Evolutionary conservation across 2,888 invertebrate genomes (phyloP).

Genomic region (Stenoptilia bipunctidactyla): DNA sequence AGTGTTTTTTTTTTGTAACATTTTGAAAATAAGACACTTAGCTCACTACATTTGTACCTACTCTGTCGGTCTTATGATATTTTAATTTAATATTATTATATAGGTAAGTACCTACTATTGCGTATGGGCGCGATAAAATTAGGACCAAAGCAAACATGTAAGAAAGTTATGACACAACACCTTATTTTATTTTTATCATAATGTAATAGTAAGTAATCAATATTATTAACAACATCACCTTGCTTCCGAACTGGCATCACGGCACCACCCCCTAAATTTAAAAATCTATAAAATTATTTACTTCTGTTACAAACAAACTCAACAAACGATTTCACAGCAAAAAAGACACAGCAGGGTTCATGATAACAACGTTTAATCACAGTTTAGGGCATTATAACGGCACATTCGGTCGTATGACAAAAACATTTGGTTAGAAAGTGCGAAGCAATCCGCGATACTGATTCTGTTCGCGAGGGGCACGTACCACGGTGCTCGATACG

Average conservation of each 20-base stretch:
- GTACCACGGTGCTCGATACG: slow-evolving; percentile 61
- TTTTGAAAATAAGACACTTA: too few species aligned
- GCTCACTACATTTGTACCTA: too few species aligned
- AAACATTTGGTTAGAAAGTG: slow-evolving; percentile 56
- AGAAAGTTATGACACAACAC: too few species aligned
- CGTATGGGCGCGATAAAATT: too few species aligned
- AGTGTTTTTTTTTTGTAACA: too few species aligned
- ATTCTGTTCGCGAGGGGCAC: slow-evolving; percentile 48
- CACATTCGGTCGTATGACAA: slow-evolving; percentile 49
- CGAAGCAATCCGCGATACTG: slow-evolving; percentile 47
- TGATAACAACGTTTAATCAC: slow-evolving; percentile 52
- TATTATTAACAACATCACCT: slow-evolving; percentile 60
- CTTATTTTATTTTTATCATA: too few species aligned
- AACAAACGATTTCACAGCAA: slow-evolving; percentile 43
- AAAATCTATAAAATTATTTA: slow-evolving; percentile 36
- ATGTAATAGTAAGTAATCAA: slow-evolving; percentile 11
- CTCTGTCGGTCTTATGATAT: too few species aligned
- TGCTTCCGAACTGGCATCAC: slow-evolving; percentile 83
- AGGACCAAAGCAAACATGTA: too few species aligned
- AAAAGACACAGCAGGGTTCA: slow-evolving; percentile 31
- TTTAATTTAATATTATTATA: too few species aligned
- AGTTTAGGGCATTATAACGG: slow-evolving; percentile 39
- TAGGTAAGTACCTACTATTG: too few species aligned
- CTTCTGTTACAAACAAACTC: slow-evolving; percentile 41
- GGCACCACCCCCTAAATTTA: slow-evolving; percentile 63